Percentiles rank a stretch among this genome's conserved stretches.
These are phyloP conservation scores for Eumeta japonica DNA, from an alignment of 1,140 invertebrate genomes.

Conservation along the genomic window DNA sequence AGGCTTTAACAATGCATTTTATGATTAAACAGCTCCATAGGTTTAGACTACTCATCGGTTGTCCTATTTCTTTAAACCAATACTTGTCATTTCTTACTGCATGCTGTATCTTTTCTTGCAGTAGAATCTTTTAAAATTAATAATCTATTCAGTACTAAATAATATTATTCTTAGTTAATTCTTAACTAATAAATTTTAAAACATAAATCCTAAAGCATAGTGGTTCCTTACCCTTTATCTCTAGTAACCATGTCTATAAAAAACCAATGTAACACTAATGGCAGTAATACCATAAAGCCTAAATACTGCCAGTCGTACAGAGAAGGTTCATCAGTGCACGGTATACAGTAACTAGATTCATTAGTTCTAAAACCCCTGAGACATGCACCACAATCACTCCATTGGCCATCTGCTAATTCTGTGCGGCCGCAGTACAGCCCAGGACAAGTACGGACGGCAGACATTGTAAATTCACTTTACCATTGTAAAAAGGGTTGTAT, in stretches of 20 bases:
- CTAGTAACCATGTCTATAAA: conserved; percentile 85
- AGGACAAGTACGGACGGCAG: conserved; percentile 63
- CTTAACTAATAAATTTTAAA: too few species aligned
- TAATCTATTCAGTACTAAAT: too few species aligned
- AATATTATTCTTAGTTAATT: too few species aligned
- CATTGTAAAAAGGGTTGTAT: too few species aligned
- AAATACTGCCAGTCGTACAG: conserved; percentile 95
- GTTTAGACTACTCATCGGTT: too few species aligned
- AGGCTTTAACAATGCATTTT: too few species aligned
- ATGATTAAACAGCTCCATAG: too few species aligned
- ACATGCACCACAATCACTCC: conserved; percentile 82
- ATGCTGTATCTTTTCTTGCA: too few species aligned
- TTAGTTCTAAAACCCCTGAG: conserved; percentile 69
- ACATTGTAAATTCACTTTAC: too few species aligned
- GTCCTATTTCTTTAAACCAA: too few species aligned
- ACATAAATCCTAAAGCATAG: background rate
- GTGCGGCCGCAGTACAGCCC: conserved; percentile 84
- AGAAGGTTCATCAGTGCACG: conserved; percentile 72
- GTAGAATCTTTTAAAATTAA: conserved; percentile 1
- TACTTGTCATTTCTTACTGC: too few species aligned
- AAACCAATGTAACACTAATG: conserved; percentile 85
- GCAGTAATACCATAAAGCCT: conserved; percentile 86
- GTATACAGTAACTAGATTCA: conserved; percentile 62
- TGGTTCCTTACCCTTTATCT: conserved; percentile 63
- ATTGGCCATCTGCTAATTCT: conserved; percentile 64